A percentile compares a stretch with the other conserved stretches of the same genome.
These are phyloP conservation scores for Antennarius maculatus DNA, from an alignment of 2,797 vertebrate species.

Conservation along the genomic window DNA sequence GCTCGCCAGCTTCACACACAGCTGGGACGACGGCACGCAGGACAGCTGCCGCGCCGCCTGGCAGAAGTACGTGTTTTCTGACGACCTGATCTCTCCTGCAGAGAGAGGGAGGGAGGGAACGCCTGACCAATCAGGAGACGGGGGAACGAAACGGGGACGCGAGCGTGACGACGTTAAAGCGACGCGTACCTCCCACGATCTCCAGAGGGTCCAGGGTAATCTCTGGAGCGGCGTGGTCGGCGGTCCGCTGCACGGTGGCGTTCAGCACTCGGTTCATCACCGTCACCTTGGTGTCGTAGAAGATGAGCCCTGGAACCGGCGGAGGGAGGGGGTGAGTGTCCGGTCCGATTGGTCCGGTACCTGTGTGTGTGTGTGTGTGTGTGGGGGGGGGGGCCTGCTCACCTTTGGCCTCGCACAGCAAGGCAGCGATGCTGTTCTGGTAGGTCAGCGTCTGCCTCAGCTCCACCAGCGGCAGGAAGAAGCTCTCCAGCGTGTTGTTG, in stretches of 20 bases:
- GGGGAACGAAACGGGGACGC: background rate
- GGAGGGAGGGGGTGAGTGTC: background rate
- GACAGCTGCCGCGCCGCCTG: slow-evolving; percentile 94
- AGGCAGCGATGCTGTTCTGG: slow-evolving; percentile 88
- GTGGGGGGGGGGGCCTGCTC: slow-evolving; percentile 36
- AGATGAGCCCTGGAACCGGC: slow-evolving; percentile 82
- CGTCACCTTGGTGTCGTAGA: slow-evolving; percentile 95
- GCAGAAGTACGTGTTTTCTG: slow-evolving; percentile 97
- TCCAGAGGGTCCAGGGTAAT: slow-evolving; percentile 97
- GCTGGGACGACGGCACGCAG: slow-evolving; percentile 93
- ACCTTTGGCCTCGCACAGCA: slow-evolving; percentile 96
- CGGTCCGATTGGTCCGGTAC: background rate
- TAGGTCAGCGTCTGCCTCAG: slow-evolving; percentile 90
- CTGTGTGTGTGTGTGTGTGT: no score
- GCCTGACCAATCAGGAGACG: background rate
- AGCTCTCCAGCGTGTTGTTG: slow-evolving; percentile 94
- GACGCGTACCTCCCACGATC: slow-evolving; percentile 90
- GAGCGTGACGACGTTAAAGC: background rate
- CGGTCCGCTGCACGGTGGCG: slow-evolving; percentile 94
- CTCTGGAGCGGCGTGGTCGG: slow-evolving; percentile 96
- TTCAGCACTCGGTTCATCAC: slow-evolving; percentile 98
- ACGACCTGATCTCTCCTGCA: slow-evolving; percentile 91
- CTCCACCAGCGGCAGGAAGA: slow-evolving; percentile 96
- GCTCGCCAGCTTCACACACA: slow-evolving; percentile 95
- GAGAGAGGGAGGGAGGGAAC: background rate